phyloP scores from a whole-genome alignment of 2,797 vertebrate species.

The Tolypeutes matacus region DNA sequence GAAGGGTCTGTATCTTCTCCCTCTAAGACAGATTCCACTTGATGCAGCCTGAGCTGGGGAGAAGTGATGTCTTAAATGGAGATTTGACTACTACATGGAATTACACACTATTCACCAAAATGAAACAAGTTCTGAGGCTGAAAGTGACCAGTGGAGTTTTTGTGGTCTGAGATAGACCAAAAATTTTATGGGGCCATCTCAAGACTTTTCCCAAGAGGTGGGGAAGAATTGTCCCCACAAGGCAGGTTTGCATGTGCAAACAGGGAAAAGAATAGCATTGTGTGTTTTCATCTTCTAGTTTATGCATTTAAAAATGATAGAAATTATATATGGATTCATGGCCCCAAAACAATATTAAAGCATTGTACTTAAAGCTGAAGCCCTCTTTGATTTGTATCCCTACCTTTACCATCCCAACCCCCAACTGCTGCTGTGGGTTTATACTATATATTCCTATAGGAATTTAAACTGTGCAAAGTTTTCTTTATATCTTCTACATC shows the following conservation, averaged over 20 bases:
- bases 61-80: neutral
- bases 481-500: neutral
- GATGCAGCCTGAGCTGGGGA: neutral
- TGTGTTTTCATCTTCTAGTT: neutral
- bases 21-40: no score
- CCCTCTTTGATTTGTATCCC: neutral
- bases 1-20: neutral
- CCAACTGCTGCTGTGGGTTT: neutral
- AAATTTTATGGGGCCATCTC: neutral
- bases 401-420: rapidly evolving
- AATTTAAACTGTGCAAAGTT: neutral
- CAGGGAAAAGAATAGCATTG: neutral
- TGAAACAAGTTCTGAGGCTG: neutral
- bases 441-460: neutral
- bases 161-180: neutral
- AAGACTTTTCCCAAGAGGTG: neutral
- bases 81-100: neutral
- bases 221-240: neutral
- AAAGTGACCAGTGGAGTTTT: neutral
- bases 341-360: neutral
- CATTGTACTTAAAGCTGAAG: neutral
- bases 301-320: neutral
- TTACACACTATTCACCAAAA: neutral
- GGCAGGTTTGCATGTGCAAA: neutral
- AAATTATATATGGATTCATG: neutral